These are phyloP conservation scores for Cliona cf. orientalis DNA, from an alignment of 37 sponge, comb jelly and placozoan genomes.

Conservation along the genomic window DNA sequence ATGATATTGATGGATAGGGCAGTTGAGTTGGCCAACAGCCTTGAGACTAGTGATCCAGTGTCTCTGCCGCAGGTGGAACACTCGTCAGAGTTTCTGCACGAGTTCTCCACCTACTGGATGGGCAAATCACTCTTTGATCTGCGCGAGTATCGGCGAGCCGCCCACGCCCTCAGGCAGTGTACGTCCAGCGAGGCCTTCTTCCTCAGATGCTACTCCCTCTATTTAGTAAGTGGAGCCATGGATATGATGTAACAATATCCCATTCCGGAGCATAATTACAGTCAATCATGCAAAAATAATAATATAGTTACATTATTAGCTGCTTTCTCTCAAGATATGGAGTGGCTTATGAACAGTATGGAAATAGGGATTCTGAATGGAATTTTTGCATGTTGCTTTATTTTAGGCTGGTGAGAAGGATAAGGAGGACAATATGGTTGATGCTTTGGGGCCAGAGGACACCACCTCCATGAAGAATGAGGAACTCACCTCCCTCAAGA, in stretches of 20 bases:
- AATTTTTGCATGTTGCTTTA: background rate
- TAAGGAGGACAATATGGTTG: conserved; percentile 73
- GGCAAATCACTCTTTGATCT: conserved; percentile 71
- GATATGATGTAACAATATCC: background rate
- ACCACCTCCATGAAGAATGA: conserved; percentile 32
- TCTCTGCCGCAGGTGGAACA: conserved; percentile 3
- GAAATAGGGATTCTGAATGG: background rate
- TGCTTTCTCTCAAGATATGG: too few species aligned
- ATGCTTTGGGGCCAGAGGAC: conserved; percentile 65
- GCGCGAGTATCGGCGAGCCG: conserved; percentile 72
- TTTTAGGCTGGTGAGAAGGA: conserved; percentile 81
- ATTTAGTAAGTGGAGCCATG: conserved; percentile 47
- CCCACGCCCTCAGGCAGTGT: conserved; percentile 49
- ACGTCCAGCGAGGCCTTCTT: conserved; percentile 69
- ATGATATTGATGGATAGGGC: conserved; percentile 32
- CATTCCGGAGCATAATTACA: background rate
- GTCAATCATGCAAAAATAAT: conserved; percentile 1
- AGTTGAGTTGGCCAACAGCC: conserved; percentile 69
- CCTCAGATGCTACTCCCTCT: conserved; percentile 69
- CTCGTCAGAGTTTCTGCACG: conserved; percentile 24
- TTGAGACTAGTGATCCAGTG: conserved; percentile 12
- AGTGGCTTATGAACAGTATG: too few species aligned
- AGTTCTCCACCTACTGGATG: conserved; percentile 30
- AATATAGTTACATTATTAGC: too few species aligned
- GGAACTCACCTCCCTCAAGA: conserved; percentile 51